Conservation (phyloP, 1,140 invertebrate genomes). For the Drosophila nebulosa region DNA sequence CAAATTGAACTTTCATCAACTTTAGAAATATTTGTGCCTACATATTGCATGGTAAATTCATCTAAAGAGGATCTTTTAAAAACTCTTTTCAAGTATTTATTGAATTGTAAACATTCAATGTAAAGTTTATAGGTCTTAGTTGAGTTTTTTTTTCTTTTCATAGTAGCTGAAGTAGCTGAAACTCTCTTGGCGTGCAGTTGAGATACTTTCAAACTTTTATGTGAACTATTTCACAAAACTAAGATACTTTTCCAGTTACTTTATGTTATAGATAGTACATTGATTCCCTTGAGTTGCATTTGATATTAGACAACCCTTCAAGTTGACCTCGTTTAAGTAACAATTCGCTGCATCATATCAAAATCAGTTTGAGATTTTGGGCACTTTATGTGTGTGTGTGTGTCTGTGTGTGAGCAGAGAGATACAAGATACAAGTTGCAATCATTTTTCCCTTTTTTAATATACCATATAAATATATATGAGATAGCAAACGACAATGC, state of each 20-base stretch:
- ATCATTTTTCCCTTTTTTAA: conserved; percentile 16
- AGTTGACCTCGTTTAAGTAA: conserved; percentile 33
- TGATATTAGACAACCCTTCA: conserved; percentile 10
- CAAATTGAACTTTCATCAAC: too few relatives aligned
- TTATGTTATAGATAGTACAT: background rate
- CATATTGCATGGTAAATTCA: too few relatives aligned
- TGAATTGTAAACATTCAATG: too few relatives aligned
- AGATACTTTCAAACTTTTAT: too few relatives aligned
- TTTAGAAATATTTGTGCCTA: too few relatives aligned
- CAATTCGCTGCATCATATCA: conserved; percentile 8
- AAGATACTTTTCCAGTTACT: background rate
- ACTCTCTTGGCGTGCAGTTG: too few relatives aligned
- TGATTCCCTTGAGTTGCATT: background rate
- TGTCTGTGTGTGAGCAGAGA: background rate
- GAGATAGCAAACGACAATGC: conserved; percentile 70
- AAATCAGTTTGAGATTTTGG: conserved; percentile 14
- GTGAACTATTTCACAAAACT: too few relatives aligned
- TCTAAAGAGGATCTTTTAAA: too few relatives aligned
- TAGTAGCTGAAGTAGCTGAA: too few relatives aligned
- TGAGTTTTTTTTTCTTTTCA: too few relatives aligned
- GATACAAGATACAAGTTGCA: conserved; percentile 39
- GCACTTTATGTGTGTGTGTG: conserved; percentile 18
- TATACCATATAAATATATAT: conserved; percentile 15
- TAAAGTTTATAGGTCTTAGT: too few relatives aligned
- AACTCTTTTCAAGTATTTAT: too few relatives aligned